Base-by-base conservation (phyloP, 2,888 invertebrate genomes). In the Drosophila conformis region DNA sequence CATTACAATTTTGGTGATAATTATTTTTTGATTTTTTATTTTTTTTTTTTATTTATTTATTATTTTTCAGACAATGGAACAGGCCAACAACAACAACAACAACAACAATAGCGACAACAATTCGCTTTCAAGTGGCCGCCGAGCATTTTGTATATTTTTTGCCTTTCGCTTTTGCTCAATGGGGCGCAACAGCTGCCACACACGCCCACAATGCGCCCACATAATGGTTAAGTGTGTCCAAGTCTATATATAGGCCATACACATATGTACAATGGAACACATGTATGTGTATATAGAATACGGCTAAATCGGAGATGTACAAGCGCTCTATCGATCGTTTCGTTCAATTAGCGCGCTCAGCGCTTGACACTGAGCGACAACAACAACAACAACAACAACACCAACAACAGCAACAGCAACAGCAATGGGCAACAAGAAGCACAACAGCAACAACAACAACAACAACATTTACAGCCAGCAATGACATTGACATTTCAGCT, bases 401-500 rank as follows among this genome's bases (percentile, higher is more conserved):
- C 21, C 56, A 67, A 10, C 46, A 25, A 7, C n/a, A 59, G 31
- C 62, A 62, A 42, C 21, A 42, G 11, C 5, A 21, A 40, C 61
- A 63, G 59, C 58, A 36, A 63, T 51, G 59, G 57, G 52, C 69
- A 63, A 58, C 66, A 67, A 73, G 56, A 56, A 56, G n/a, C n/a
- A 51, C 58, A 62, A 57, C 56, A 67, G n/a, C 46, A 69, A 13
- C 33, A 42, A 7, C 42, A 49, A 46, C 69, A 62, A 27, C 62
- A 60, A 38, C 53, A 49, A 46, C 69, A 76, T 42, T 60, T 60
- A 64, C 66, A 69, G 61, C 29, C 66, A 78, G 40, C 72, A 75
- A 33, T 83, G 86, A 83, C 87, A 86, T 86, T 86, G 86, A 87
- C 86, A 86, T 87, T 87, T 85, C 69, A 82, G 85, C 81, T 73